phyloP scores from a whole-genome alignment of 2,113 vertebrate genomes.

The Eonycteris spelaea region DNA sequence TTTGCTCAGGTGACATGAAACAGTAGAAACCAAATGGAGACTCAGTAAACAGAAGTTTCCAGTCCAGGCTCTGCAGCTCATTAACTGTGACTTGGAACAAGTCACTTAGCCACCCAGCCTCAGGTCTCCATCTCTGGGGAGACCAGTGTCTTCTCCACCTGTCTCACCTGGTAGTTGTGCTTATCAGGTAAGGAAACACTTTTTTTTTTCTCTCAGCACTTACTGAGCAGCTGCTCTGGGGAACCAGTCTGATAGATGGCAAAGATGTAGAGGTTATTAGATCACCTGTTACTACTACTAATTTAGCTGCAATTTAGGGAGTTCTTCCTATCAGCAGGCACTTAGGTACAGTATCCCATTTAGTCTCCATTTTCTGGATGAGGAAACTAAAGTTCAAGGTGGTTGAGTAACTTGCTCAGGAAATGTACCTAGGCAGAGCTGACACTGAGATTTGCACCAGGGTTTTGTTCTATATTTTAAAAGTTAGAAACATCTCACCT shows the following conservation, averaged over 20 bases:
- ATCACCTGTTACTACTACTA: neutral
- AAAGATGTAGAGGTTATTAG: neutral
- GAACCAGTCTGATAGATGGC: neutral
- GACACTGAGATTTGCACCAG: neutral
- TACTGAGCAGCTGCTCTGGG: neutral
- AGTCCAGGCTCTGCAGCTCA: neutral
- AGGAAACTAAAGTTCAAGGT: neutral
- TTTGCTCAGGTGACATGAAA: constrained; percentile 7
- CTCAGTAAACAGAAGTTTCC: neutral
- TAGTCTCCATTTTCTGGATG: neutral
- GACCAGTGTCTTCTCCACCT: neutral
- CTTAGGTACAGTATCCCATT: neutral
- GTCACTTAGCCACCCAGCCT: neutral
- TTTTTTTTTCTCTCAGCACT: neutral
- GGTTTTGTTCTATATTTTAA: neutral
- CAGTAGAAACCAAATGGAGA: neutral
- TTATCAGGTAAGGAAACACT: neutral
- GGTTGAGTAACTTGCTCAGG: neutral
- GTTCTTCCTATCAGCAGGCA: neutral
- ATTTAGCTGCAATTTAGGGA: neutral
- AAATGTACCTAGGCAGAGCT: neutral
- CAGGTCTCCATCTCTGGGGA: neutral
- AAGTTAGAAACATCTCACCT: constrained; percentile 8
- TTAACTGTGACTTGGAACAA: neutral
- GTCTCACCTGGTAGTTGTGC: neutral